Percentiles rank a stretch among this genome's conserved stretches.
These are phyloP conservation scores for Ophonus ardosiacus DNA, from an alignment of 2,888 invertebrate genomes.

Conservation along the genomic window DNA sequence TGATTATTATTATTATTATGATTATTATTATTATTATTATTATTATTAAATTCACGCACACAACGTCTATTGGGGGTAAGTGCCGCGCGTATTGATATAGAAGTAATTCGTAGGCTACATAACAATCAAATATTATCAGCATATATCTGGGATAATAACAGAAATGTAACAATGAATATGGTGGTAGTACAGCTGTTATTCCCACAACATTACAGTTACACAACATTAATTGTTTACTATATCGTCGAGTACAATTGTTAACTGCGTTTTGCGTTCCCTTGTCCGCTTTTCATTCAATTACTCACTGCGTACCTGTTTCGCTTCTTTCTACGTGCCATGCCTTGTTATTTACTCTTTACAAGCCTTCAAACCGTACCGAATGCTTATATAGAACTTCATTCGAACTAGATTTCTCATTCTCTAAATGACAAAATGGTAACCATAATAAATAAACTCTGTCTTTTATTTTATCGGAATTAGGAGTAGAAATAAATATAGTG, in stretches of 20 bases:
- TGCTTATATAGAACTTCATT: too few species aligned
- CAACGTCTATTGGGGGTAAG: too few species aligned
- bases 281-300: slow-evolving; percentile 14
- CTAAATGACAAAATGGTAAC: too few species aligned
- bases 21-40: too few species aligned
- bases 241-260: slow-evolving; percentile 27
- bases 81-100: neutral
- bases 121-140: neutral
- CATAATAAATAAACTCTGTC: too few species aligned
- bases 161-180: slow-evolving; percentile 31
- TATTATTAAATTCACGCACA: too few species aligned
- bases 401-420: too few species aligned
- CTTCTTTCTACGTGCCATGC: slow-evolving; percentile 6
- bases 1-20: too few species aligned
- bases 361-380: neutral
- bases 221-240: slow-evolving; percentile 43
- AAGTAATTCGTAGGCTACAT: neutral
- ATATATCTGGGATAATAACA: slow-evolving; percentile 3
- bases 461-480: too few species aligned
- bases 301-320: slow-evolving; percentile 11
- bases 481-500: too few species aligned
- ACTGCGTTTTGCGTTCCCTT: slow-evolving; percentile 36
- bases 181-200: slow-evolving; percentile 27
- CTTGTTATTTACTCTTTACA: neutral
- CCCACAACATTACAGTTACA: slow-evolving; percentile 34